phyloP scores from a whole-genome alignment of 1,140 invertebrate genomes.

The Atta colombica region DNA sequence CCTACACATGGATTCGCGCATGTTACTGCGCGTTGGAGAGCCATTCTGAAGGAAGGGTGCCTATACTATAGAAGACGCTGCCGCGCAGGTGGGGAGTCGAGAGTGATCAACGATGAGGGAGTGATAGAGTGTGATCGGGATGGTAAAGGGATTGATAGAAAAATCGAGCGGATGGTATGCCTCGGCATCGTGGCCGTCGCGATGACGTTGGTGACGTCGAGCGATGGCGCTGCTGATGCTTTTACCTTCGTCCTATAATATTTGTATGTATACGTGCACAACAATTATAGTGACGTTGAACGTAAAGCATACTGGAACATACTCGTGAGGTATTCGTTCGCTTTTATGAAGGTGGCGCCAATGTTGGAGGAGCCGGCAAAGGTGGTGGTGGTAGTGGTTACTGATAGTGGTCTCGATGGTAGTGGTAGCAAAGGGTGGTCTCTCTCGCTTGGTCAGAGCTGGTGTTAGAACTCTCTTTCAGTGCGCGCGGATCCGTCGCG shows the following conservation, averaged over 20 bases:
- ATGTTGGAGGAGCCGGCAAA: conserved; percentile 31
- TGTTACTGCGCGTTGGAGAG: conserved; percentile 45
- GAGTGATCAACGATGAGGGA: not conserved
- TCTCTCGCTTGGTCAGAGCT: conserved; percentile 24
- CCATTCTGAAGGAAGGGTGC: conserved; percentile 5
- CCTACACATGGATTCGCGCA: conserved; percentile 5
- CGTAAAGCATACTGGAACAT: not conserved
- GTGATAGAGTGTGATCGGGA: not conserved
- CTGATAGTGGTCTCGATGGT: conserved; percentile 14
- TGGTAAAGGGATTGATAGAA: conserved; percentile 18
- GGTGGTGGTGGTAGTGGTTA: conserved; percentile 54
- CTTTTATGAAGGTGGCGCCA: conserved; percentile 41
- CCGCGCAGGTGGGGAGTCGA: conserved; percentile 32
- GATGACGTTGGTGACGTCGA: conserved; percentile 68
- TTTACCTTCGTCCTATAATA: conserved; percentile 50
- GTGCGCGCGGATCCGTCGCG: conserved; percentile 80
- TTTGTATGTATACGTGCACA: not conserved
- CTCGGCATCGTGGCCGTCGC: conserved; percentile 57
- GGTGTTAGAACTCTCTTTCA: conserved; percentile 65
- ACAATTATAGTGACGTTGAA: conserved; percentile 16
- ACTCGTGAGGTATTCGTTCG: not conserved
- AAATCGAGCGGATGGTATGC: conserved; percentile 68
- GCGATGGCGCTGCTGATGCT: conserved; percentile 65
- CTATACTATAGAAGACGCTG: conserved; percentile 26
- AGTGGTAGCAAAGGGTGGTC: conserved; percentile 58